phyloP scores from a whole-genome alignment of 2,113 vertebrate species.

The Fregata magnificens region DNA sequence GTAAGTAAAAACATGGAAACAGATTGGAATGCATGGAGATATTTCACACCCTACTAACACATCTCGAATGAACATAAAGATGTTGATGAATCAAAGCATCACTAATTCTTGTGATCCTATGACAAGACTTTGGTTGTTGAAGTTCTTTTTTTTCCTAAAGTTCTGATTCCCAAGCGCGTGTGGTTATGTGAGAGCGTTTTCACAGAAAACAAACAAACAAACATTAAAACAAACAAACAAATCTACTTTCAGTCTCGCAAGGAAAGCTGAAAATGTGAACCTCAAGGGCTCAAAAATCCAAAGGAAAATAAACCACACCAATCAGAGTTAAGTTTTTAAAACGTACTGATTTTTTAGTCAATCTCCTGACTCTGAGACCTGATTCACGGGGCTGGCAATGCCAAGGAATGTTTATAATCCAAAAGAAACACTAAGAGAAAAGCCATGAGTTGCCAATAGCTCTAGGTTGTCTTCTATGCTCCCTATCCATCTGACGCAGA shows the following conservation, averaged over 20 bases:
- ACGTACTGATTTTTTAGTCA: neutral
- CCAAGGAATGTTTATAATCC: neutral
- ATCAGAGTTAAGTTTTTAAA: neutral
- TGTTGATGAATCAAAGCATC: neutral
- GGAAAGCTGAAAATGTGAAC: neutral
- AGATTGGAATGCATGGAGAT: neutral
- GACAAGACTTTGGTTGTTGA: neutral
- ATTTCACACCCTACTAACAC: neutral
- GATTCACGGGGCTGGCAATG: neutral
- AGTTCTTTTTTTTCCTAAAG: neutral
- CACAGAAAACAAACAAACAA: neutral
- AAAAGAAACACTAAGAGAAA: neutral
- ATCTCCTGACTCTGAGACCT: neutral
- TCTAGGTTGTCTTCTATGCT: neutral
- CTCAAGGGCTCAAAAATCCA: neutral
- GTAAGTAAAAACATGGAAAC: neutral
- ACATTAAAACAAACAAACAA: neutral
- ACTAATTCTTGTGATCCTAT: neutral
- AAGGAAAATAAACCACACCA: neutral
- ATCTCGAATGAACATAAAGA: neutral
- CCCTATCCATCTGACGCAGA: neutral
- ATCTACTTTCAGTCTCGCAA: neutral
- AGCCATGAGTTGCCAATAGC: neutral
- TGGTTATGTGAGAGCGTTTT: neutral
- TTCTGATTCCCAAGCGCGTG: neutral